Conservation (phyloP, 2,888 invertebrate species). For the Chromoteleia sp. region DNA sequence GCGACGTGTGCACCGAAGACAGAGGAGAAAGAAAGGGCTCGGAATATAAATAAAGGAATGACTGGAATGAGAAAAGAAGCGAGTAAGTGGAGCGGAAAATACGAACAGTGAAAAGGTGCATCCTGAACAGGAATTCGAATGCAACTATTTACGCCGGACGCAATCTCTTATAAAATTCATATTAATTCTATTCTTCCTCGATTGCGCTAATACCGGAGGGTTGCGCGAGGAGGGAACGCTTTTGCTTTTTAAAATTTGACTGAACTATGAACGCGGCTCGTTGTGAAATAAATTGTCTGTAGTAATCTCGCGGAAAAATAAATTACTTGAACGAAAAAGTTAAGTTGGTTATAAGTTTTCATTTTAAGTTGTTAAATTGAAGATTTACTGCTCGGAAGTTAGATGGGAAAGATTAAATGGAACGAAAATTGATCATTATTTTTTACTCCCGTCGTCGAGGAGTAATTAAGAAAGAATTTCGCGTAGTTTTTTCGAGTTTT, state of each 20-base stretch:
- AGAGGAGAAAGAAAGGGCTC: slow-evolving; percentile 61
- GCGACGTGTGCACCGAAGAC: slow-evolving; percentile 54
- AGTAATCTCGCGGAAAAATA: slow-evolving; percentile 38
- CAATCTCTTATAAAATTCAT: slow-evolving; percentile 57
- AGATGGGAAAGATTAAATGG: slow-evolving; percentile 45
- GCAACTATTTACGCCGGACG: slow-evolving; percentile 46
- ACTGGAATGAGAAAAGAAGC: slow-evolving; percentile 57
- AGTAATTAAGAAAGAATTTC: slow-evolving; percentile 54
- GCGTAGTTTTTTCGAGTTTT: slow-evolving; percentile 23
- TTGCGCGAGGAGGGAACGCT: background rate
- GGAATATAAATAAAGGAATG: slow-evolving; percentile 64
- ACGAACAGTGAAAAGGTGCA: slow-evolving; percentile 69
- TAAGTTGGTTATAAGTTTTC: slow-evolving; percentile 56
- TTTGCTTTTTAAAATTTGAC: slow-evolving; percentile 14
- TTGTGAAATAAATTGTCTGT: slow-evolving; percentile 44
- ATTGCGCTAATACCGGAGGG: slow-evolving; percentile 10
- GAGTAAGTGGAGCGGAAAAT: slow-evolving; percentile 54
- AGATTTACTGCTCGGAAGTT: slow-evolving; percentile 48
- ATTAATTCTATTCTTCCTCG: slow-evolving; percentile 40
- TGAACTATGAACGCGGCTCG: slow-evolving; percentile 29
- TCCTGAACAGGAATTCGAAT: slow-evolving; percentile 55
- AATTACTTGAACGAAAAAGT: slow-evolving; percentile 52
- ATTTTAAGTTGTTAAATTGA: slow-evolving; percentile 53
- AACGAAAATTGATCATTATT: slow-evolving; percentile 62
- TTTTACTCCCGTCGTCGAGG: slow-evolving; percentile 35